Evolutionary conservation across 2,888 invertebrate species (phyloP).

Genomic region (Onthophagus sagittarius): DNA sequence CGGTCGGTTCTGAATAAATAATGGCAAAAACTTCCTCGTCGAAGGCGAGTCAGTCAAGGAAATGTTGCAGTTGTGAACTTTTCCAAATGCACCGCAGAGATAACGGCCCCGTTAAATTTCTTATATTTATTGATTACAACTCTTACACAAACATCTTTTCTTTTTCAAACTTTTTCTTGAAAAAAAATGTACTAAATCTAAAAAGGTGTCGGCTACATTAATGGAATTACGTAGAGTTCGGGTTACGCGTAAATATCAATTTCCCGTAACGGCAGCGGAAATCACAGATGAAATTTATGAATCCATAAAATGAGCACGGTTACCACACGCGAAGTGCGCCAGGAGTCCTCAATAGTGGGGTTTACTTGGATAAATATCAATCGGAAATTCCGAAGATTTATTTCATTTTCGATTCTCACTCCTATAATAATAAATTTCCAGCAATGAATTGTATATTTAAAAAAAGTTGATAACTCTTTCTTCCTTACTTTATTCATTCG

Average conservation of each 20-base stretch:
- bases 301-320: constrained; percentile 4
- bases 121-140: background rate
- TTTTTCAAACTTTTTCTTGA: too few species aligned
- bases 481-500: too few species aligned
- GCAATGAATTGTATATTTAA: too few species aligned
- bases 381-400: background rate
- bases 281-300: constrained; percentile 12
- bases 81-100: background rate
- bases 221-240: constrained; percentile 7
- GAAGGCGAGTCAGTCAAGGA: background rate
- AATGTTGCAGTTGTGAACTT: background rate
- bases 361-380: background rate
- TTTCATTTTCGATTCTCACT: background rate
- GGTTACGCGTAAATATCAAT: constrained; percentile 9
- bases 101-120: background rate
- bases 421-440: too few species aligned
- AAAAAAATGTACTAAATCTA: background rate
- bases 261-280: constrained; percentile 8
- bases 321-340: background rate
- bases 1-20: background rate
- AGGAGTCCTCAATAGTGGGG: background rate
- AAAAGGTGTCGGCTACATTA: background rate
- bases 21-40: background rate
- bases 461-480: too few species aligned
- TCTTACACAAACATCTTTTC: background rate